Base-by-base conservation (phyloP, 2,113 vertebrate genomes). In the Rostratula benghalensis region DNA sequence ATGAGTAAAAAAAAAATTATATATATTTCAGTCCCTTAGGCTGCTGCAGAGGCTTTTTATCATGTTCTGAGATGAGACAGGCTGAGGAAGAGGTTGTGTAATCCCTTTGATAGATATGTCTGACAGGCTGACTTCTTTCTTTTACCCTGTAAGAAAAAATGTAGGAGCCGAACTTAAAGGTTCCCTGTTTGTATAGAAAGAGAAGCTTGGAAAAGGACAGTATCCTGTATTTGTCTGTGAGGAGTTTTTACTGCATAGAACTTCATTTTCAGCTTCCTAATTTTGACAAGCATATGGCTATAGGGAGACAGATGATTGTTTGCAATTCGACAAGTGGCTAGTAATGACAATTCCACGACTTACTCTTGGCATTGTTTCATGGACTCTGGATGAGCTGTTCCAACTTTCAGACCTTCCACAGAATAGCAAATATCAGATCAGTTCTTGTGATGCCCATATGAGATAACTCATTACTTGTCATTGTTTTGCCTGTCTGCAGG, bases 31-130 rank as follows among this genome's bases (percentile, higher is more conserved):
- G 14, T 70, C 64, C 67, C 45, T 37, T 57, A 56, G 70, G 65
- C 65, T 79, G 33, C 48, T 94, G 69, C 69, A 89, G 53, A 76
- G 61, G 45, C 54, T 80, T 95, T 94, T 92, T 89, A 68, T 93
- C n/a, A 43, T n/a, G 73, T 87, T 91, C 50, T 73, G 69, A 87
- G 76, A 87, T 94, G 86, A 95, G 77, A 63, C 50, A 89, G 82
- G 23, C 45, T 79, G 87, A 89, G 45, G 74, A 87, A 79, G 82
- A 91, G 61, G 27, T 83, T 70, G 30, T 75, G 31, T 94, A 94
- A 87, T 95, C 71, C 56, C 57, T 96, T 90, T 94, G 83, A 93
- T 92, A 83, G 79, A 84, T 90, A 68, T 20, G 79, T 78, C 61
- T 94, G 85, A 90, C 6, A 19, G 65, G 22, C 64, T 94, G 60